Percentiles rank a stretch among this genome's conserved stretches.
Evolutionary conservation across 1,140 invertebrate genomes (phyloP).

Genomic region (Drosophila lacteicornis): DNA sequence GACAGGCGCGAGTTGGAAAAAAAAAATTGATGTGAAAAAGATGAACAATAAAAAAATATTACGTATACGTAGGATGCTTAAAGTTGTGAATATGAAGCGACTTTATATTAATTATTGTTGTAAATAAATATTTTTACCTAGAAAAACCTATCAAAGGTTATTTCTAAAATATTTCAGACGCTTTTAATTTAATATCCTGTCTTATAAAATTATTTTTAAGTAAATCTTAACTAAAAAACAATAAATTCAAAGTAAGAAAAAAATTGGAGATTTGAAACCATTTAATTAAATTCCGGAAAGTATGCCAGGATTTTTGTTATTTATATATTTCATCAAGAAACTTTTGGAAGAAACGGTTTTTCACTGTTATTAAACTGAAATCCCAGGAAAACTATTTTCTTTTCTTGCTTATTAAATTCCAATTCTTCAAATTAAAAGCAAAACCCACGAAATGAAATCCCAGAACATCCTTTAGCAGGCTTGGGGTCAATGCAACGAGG

Average conservation of each 20-base stretch:
- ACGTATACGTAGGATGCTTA: neutral
- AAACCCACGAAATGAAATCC: neutral
- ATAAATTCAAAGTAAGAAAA: neutral
- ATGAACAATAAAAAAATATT: neutral
- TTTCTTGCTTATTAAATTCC: neutral
- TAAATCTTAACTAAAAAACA: neutral
- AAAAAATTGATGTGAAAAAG: neutral
- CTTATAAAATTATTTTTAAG: neutral
- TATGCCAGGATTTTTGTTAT: neutral
- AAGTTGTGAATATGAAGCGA: neutral
- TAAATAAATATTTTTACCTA: neutral
- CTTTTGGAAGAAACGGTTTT: too few relatives aligned
- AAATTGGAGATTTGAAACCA: neutral
- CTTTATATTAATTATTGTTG: neutral
- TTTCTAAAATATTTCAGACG: neutral
- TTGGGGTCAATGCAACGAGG: neutral
- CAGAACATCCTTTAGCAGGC: neutral
- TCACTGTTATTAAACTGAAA: too few relatives aligned
- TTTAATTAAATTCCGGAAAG: neutral
- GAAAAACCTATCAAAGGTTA: neutral
- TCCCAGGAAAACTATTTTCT: neutral
- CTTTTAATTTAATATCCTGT: neutral
- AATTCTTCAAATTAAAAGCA: neutral
- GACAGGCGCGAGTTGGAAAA: neutral
- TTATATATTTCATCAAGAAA: too few relatives aligned